These are phyloP conservation scores for Linyphia triangularis DNA, from an alignment of 2,888 invertebrate species.

Conservation along the genomic window DNA sequence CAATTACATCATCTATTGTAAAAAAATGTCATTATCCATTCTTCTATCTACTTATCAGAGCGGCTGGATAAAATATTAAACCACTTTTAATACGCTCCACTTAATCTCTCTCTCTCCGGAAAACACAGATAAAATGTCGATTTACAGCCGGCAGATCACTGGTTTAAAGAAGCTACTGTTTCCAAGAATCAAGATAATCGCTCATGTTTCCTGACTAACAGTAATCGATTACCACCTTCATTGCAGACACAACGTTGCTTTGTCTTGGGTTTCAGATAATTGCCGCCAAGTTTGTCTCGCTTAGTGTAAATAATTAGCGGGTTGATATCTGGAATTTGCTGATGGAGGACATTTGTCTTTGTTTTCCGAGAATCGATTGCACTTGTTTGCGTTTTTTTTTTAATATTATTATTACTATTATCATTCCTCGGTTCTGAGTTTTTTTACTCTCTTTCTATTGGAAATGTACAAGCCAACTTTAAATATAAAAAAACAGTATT, in stretches of 20 bases:
- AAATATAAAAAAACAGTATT: no score
- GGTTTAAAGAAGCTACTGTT: neutral
- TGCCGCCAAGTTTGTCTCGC: slow-evolving; percentile 42
- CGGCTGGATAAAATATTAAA: slow-evolving; percentile 3
- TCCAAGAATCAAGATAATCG: neutral
- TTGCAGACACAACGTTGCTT: slow-evolving; percentile 12
- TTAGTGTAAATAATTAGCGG: slow-evolving; percentile 57
- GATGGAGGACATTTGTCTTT: slow-evolving; percentile 43
- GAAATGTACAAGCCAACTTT: neutral
- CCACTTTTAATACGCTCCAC: neutral
- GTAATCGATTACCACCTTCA: slow-evolving; percentile 11
- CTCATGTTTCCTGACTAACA: slow-evolving; percentile 28
- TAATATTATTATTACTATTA: no score
- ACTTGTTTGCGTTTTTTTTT: neutral
- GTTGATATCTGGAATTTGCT: slow-evolving; percentile 20
- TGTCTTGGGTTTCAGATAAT: slow-evolving; percentile 57
- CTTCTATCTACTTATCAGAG: no score
- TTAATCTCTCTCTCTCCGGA: neutral
- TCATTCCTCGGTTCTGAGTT: no score
- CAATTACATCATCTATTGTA: no score
- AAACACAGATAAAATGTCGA: neutral
- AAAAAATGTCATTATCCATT: no score
- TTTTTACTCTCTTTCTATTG: neutral
- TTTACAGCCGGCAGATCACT: neutral
- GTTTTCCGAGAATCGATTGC: slow-evolving; percentile 14